Evolutionary conservation across 2,797 vertebrate genomes (phyloP), one percentile per base, ranked within the genome.

Genomic region (Coregonus sp.): DNA sequence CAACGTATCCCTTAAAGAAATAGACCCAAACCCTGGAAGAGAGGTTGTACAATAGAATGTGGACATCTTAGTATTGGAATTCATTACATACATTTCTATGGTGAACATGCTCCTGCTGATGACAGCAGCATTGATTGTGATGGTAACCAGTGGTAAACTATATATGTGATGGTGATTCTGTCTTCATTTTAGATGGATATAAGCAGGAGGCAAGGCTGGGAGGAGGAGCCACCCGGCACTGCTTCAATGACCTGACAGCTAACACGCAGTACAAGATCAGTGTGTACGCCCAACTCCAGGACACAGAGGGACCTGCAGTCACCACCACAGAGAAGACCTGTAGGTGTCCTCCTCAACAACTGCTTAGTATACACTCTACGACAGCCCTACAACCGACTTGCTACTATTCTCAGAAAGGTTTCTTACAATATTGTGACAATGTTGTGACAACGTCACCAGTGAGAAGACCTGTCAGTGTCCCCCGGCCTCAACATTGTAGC

Each of bases 181-280:
- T 78, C 59, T 37, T 84, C 35, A 74, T 92, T 92, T 25, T 90
- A 99, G 98, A 94, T 35, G 94, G 95, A 35, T 93, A 95, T 87
- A 94, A 90, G 52, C 94, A 87, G 90, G 97, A 99, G 90, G 91
- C 90, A 1, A 94, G 84, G 75, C 85, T 99, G 78, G 88, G 93
- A 37, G 97, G 96, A 77, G 96, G 95, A 5, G 84, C 92, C 0
- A 91, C 85, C 79, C 89, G 95, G n/a, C 97, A 98, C 82, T 99
- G 98, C 77, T 99, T 99, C 92, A 97, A 86, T 86, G 94, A 94
- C 85, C 94, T 99, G 78, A 87, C 87, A 77, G 93, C 98, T 51
- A 93, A 95, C 85, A 95, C 93, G 0, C 94, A 95, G 73, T 97
- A 98, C 65, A 96, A 94, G 92, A 92, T 99, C 86, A 98, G 94